A percentile compares a stretch with the other conserved stretches of the same genome.
Conservation (phyloP, 2,797 vertebrate genomes). For the Chiloscyllium punctatum region DNA sequence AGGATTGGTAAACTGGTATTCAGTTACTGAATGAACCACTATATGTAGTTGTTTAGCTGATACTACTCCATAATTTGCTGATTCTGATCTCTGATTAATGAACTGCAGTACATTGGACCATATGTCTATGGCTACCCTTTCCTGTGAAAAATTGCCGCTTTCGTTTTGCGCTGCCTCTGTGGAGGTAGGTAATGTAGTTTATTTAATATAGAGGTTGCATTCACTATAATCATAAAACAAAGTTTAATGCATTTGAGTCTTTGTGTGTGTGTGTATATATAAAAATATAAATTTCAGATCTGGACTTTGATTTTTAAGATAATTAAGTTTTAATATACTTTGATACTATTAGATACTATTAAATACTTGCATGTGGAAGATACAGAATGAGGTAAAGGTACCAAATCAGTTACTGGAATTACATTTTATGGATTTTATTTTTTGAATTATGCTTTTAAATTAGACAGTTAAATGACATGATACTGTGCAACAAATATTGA, state of each 20-base stretch:
- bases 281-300: not conserved
- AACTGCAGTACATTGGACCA: slow-evolving; percentile 17
- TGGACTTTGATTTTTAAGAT: slow-evolving; percentile 12
- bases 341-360: not conserved
- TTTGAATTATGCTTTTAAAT: not conserved
- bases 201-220: slow-evolving; percentile 30
- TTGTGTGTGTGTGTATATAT: not conserved
- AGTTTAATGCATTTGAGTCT: slow-evolving; percentile 5
- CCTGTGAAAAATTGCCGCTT: slow-evolving; percentile 33
- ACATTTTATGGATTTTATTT: slow-evolving; percentile 8
- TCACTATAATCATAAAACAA: not conserved
- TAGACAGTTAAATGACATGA: slow-evolving; percentile 17
- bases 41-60: slow-evolving; percentile 22
- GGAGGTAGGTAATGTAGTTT: slow-evolving; percentile 38
- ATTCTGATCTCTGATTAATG: slow-evolving; percentile 33
- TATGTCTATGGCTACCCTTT: slow-evolving; percentile 25
- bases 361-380: slow-evolving; percentile 27
- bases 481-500: slow-evolving; percentile 21
- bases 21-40: not conserved
- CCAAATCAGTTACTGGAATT: slow-evolving; percentile 12
- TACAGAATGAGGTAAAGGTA: not conserved
- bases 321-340: slow-evolving; percentile 10
- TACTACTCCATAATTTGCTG: slow-evolving; percentile 11
- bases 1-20: slow-evolving; percentile 10
- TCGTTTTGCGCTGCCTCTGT: slow-evolving; percentile 33